These are phyloP conservation scores for Hydrochoerus hydrochaeris DNA, from an alignment of 2,113 vertebrate species.

Conservation along the genomic window DNA sequence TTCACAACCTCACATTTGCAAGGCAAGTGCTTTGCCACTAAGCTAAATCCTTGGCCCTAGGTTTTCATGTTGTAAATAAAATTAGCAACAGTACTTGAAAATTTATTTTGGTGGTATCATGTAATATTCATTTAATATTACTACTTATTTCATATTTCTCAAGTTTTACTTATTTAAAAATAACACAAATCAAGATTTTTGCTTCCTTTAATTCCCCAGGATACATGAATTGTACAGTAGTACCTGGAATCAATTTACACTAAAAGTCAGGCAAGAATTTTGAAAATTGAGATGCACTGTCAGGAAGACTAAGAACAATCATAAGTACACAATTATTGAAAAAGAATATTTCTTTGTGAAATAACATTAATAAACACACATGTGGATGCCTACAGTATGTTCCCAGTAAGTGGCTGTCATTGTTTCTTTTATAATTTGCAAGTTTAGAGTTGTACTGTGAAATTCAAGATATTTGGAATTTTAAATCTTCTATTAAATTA, in stretches of 20 bases:
- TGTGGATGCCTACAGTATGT: background rate
- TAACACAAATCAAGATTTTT: background rate
- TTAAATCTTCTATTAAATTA: background rate
- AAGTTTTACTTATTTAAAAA: background rate
- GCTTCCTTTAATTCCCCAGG: background rate
- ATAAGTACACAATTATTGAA: too few species aligned
- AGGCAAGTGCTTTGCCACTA: too few species aligned
- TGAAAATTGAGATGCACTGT: too few species aligned
- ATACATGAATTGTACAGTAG: fast-evolving
- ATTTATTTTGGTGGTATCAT: background rate
- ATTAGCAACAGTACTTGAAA: background rate
- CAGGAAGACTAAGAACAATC: background rate
- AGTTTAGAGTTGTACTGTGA: too few species aligned
- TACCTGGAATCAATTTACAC: fast-evolving
- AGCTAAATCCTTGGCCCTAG: too few species aligned
- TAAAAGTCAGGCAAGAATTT: too few species aligned
- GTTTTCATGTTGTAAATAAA: background rate
- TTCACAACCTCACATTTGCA: too few species aligned
- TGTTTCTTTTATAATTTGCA: too few species aligned
- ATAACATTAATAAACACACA: too few species aligned
- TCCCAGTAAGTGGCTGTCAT: background rate
- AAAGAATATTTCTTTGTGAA: background rate
- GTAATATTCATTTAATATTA: too few species aligned
- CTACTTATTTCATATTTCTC: background rate
- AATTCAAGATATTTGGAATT: background rate